These are phyloP conservation scores for Ascidia mentula DNA, from an alignment of 23 tunicate genomes.

Conservation along the genomic window DNA sequence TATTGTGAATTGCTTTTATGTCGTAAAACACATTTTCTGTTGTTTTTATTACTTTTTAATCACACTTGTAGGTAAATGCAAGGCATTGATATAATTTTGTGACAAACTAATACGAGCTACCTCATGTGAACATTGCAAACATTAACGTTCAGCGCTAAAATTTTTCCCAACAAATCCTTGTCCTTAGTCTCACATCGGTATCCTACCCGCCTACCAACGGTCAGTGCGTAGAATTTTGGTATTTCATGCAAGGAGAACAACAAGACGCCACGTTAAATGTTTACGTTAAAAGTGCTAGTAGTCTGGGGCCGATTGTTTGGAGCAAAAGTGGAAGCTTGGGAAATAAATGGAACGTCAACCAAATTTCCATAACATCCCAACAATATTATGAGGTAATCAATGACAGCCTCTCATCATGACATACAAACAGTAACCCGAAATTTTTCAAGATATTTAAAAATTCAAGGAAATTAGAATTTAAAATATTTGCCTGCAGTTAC, in stretches of 20 bases:
- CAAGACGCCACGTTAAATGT: slow-evolving; percentile 26
- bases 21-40: too few relatives aligned
- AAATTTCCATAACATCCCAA: slow-evolving; percentile 43
- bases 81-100: background rate
- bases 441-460: too few relatives aligned
- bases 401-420: too few relatives aligned
- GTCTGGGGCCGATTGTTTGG: slow-evolving; percentile 61
- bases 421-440: too few relatives aligned
- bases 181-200: slow-evolving; percentile 27
- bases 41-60: too few relatives aligned
- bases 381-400: slow-evolving; percentile 50
- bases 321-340: slow-evolving; percentile 30
- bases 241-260: slow-evolving; percentile 45
- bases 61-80: too few relatives aligned
- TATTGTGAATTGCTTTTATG: too few relatives aligned
- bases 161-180: too few relatives aligned
- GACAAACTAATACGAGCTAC: background rate
- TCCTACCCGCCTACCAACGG: slow-evolving; percentile 52
- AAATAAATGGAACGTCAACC: slow-evolving; percentile 39
- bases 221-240: slow-evolving; percentile 66
- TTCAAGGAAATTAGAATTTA: too few relatives aligned
- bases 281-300: slow-evolving; percentile 38
- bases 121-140: too few relatives aligned
- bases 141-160: too few relatives aligned
- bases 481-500: too few relatives aligned